Percentiles rank a stretch among this genome's conserved stretches.
Evolutionary conservation across 1,140 invertebrate species (phyloP).

Genomic region (Cryptotermes secundus): DNA sequence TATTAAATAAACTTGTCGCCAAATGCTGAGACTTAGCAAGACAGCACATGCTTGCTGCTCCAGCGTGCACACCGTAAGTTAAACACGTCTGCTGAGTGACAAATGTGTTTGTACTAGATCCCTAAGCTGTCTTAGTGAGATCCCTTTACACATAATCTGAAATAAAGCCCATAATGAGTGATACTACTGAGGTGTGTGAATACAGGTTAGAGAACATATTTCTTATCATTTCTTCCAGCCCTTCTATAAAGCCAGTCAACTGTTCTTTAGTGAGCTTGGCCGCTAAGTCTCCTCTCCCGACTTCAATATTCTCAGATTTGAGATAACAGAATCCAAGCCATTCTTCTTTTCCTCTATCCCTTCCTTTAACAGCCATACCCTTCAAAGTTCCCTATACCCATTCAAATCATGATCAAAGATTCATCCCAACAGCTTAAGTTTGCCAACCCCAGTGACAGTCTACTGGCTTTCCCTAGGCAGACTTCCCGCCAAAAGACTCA

Average conservation of each 20-base stretch:
- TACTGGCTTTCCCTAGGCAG: not conserved
- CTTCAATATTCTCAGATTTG: conserved; percentile 20
- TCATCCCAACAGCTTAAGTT: not conserved
- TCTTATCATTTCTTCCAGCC: not conserved
- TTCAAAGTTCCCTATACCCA: not conserved
- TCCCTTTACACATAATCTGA: not conserved
- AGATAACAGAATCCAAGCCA: conserved; percentile 16
- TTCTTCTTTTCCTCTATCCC: not conserved
- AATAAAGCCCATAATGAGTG: not conserved
- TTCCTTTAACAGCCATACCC: not conserved
- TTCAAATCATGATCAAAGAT: conserved; percentile 10
- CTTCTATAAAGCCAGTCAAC: not conserved
- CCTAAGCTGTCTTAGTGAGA: not conserved
- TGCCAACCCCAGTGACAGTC: not conserved
- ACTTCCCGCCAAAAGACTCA: not conserved
- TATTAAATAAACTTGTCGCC: no score
- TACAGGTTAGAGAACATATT: not conserved
- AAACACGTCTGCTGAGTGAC: not conserved
- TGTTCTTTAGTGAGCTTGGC: not conserved
- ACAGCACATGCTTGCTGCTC: not conserved
- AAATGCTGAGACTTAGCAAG: no score
- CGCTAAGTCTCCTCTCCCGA: not conserved
- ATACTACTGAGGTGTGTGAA: not conserved
- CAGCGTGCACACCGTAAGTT: not conserved
- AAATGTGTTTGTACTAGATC: not conserved